Base-by-base conservation (phyloP, 2,888 invertebrate species). In the Tricholauxania praeusta region DNA sequence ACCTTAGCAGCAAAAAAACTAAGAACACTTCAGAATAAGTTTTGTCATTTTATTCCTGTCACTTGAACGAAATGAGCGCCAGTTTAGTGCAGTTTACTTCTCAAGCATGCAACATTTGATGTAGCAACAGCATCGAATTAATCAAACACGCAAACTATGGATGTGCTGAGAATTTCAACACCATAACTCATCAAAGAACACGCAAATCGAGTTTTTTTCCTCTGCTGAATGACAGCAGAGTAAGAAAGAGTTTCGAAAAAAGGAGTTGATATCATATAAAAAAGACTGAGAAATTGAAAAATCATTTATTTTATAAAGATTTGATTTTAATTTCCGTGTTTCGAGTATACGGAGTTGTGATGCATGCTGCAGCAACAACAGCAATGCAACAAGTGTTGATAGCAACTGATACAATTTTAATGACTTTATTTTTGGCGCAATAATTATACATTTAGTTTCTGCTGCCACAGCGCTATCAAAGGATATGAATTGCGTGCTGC, bases 341-440 rank as follows among this genome's bases (percentile, higher is more conserved):
- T 12, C 19, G 2, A 39, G 17, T 39, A 28, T 28, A 48, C 14
- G 22, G 19, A 8, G 2, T 28, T 59, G 19, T 22, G 59, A 22
- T 60, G 32, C 28, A 47, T 48, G 63, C 47, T 63, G 22, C 39
- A 39, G 1, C 39, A 39, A 10, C 60, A 70, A 60, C 51, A 28
- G 53, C 60, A 52, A 62, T 28, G 28, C 47, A 63, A 64, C 51
- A 72, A 64, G 60, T 74, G 68, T 71, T 74, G 72, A 67, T 72
- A 59, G 62, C 65, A 49, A 66, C 72, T 77, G 76, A 75, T 76
- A 76, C 48, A 75, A 74, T 74, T 77, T 76, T 79, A 78, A 79
- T 78, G 75, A 74, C 77, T 79, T 78, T 69, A 78, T 75, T 73
- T 71, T 47, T 47, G 57, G 48, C 66, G 57, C 75, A 64, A 59